A percentile compares a stretch with the other conserved stretches of the same genome.
Conservation (phyloP, 2,888 invertebrate genomes). For the Gymnoscelis rufifasciata region DNA sequence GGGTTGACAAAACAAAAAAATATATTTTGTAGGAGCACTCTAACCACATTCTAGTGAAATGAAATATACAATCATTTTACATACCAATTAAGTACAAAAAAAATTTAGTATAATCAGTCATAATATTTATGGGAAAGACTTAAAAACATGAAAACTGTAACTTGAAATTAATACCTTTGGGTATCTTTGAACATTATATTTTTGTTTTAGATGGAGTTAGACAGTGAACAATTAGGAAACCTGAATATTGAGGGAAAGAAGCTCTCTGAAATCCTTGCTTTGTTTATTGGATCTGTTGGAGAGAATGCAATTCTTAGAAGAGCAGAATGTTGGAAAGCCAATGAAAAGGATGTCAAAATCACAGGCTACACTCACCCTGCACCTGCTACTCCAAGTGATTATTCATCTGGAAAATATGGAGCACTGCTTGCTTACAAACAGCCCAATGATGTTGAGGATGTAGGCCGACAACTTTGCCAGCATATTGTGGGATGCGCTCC, state of each 20-base stretch:
- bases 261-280: constrained; percentile 88
- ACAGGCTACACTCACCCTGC: constrained; percentile 90
- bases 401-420: constrained; percentile 90
- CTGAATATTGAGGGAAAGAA: constrained; percentile 82
- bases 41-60: too few species aligned
- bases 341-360: constrained; percentile 69
- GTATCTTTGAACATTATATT: too few species aligned
- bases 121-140: too few species aligned
- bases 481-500: constrained; percentile 96
- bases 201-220: constrained; percentile 77
- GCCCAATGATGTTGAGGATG: constrained; percentile 52
- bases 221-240: constrained; percentile 82
- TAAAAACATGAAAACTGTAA: too few species aligned
- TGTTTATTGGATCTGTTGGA: constrained; percentile 92
- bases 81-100: too few species aligned
- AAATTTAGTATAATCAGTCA: too few species aligned
- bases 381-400: constrained; percentile 61
- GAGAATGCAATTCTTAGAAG: constrained; percentile 92
- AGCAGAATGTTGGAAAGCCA: constrained; percentile 86
- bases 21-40: too few species aligned
- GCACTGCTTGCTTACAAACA: constrained; percentile 86
- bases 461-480: constrained; percentile 90
- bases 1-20: too few species aligned
- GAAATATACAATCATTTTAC: too few species aligned
- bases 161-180: too few species aligned